Percentiles rank a stretch among this genome's conserved stretches.
phyloP scores from a whole-genome alignment of 2,888 invertebrate genomes.

The Unio pictorum region DNA sequence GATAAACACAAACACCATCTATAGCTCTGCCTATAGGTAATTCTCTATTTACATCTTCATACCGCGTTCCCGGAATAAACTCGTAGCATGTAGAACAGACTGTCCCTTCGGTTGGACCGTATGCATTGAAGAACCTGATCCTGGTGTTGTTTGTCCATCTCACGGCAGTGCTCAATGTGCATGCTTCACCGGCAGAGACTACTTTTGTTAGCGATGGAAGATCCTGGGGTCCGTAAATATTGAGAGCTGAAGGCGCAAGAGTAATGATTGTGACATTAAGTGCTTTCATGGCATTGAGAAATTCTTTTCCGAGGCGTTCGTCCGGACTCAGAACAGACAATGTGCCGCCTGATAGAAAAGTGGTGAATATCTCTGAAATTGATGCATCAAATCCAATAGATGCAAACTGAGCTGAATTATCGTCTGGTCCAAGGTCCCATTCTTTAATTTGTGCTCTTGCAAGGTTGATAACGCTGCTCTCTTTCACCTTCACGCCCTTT shows the following conservation, averaged over 20 bases:
- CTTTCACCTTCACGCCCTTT: constrained; percentile 88
- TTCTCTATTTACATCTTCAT: constrained; percentile 74
- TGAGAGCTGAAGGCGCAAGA: too few relatives aligned
- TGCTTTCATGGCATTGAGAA: constrained; percentile 80
- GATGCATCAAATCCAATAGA: constrained; percentile 93
- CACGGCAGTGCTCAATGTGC: constrained; percentile 80
- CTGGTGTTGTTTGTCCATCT: constrained; percentile 82
- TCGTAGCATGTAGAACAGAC: constrained; percentile 89
- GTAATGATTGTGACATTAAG: constrained; percentile 74
- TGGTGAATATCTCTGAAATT: constrained; percentile 89
- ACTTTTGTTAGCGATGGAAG: too few relatives aligned
- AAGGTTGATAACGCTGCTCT: constrained; percentile 80
- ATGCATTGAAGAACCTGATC: constrained; percentile 86
- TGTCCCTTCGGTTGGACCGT: constrained; percentile 93
- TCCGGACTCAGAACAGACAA: constrained; percentile 82
- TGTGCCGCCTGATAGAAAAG: constrained; percentile 82
- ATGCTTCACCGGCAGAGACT: constrained; percentile 90
- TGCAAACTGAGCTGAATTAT: constrained; percentile 92
- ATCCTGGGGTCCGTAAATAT: too few relatives aligned
- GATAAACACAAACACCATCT: constrained; percentile 85
- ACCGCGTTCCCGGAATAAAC: constrained; percentile 70
- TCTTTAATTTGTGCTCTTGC: constrained; percentile 90
- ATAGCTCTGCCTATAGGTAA: constrained; percentile 89
- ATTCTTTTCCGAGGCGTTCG: constrained; percentile 84
- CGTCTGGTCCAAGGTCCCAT: too few relatives aligned